These are phyloP conservation scores for Agrilus planipennis DNA, from an alignment of 1,140 invertebrate genomes.

Conservation along the genomic window DNA sequence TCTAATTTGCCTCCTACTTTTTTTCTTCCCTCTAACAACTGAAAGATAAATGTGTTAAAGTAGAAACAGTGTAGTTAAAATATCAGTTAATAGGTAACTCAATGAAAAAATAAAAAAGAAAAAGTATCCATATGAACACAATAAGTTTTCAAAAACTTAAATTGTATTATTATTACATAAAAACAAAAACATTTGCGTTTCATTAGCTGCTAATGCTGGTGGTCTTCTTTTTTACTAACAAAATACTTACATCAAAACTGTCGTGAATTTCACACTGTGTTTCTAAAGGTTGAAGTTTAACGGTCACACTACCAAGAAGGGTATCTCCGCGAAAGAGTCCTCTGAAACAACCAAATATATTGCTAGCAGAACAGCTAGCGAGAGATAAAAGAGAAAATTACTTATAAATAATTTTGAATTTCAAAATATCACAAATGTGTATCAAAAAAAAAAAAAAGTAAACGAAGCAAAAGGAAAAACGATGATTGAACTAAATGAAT, in stretches of 20 bases:
- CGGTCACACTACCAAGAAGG: conserved; percentile 68
- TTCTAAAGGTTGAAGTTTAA: conserved; percentile 79
- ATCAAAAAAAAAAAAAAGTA: neutral
- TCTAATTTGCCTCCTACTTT: conserved; percentile 82
- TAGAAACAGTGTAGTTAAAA: conserved; percentile 1
- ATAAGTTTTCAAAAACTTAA: neutral
- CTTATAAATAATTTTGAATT: conserved; percentile 2
- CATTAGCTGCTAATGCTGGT: too few relatives aligned
- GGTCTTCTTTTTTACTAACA: too few relatives aligned
- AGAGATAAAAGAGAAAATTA: conserved; percentile 11
- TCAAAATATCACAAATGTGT: neutral
- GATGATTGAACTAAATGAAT: neutral
- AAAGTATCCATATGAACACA: neutral
- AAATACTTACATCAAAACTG: conserved; percentile 71
- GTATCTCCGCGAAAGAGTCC: conserved; percentile 80
- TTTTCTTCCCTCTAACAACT: conserved; percentile 81
- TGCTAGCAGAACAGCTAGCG: conserved; percentile 32
- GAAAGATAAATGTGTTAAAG: too few relatives aligned
- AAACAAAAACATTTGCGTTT: too few relatives aligned
- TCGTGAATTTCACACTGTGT: conserved; percentile 80
- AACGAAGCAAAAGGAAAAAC: conserved; percentile 1
- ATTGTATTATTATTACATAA: too few relatives aligned
- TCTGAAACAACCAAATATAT: conserved; percentile 53
- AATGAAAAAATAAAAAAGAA: too few relatives aligned
- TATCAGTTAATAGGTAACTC: too few relatives aligned